Evolutionary conservation across 2,888 invertebrate species (phyloP).

Genomic region (Pegoplata infirma): DNA sequence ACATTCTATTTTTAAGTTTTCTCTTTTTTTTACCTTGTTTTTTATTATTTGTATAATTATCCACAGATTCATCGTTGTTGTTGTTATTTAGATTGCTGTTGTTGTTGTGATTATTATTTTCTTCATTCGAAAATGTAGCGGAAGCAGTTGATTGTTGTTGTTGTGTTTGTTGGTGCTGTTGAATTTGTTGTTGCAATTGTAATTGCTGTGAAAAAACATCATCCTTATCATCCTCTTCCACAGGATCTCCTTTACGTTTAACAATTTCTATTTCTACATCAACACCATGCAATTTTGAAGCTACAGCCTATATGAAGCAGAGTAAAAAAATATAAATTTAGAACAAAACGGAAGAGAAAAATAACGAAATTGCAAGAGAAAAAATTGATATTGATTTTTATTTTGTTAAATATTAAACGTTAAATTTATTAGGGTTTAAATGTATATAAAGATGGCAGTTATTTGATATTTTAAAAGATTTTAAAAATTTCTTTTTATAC

Average conservation of each 20-base stretch:
- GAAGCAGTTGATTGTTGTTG: constrained; percentile 58
- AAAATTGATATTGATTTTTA: not conserved
- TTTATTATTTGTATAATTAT: constrained; percentile 61
- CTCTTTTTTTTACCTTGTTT: too few relatives aligned
- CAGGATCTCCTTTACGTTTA: constrained; percentile 88
- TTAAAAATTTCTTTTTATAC: too few relatives aligned
- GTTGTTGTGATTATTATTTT: constrained; percentile 62
- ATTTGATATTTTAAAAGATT: not conserved
- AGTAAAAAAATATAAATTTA: not conserved
- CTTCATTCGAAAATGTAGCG: constrained; percentile 49
- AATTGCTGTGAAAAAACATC: constrained; percentile 69
- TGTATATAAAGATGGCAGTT: too few relatives aligned
- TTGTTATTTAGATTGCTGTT: constrained; percentile 67
- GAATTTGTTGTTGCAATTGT: constrained; percentile 49
- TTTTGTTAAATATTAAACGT: too few relatives aligned
- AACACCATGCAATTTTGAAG: constrained; percentile 93
- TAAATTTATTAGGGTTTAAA: too few relatives aligned
- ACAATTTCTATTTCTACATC: constrained; percentile 95
- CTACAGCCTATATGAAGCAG: constrained; percentile 86
- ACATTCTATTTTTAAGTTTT: too few relatives aligned
- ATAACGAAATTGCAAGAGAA: not conserved
- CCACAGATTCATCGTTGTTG: constrained; percentile 66
- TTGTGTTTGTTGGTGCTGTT: constrained; percentile 51
- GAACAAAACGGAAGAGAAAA: not conserved
- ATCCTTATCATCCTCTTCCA: constrained; percentile 74